phyloP scores from a whole-genome alignment of 2,888 invertebrate species.

The Tenthredo amoena region DNA sequence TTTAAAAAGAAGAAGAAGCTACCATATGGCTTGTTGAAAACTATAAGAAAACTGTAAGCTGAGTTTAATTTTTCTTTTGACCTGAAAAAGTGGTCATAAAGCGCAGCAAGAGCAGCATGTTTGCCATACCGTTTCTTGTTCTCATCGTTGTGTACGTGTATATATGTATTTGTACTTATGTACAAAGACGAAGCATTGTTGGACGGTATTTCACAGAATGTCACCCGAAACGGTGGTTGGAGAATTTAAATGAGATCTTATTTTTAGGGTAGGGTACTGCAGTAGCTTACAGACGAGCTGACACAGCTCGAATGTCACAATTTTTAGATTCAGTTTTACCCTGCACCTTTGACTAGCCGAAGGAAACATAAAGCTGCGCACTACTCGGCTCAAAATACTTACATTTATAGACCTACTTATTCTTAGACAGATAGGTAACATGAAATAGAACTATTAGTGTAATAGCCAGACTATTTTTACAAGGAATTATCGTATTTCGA shows the following conservation, averaged over 20 bases:
- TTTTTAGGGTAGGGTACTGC: slow-evolving; percentile 29
- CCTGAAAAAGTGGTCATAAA: slow-evolving; percentile 23
- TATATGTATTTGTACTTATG: neutral
- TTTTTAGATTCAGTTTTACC: slow-evolving; percentile 23
- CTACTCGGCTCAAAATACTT: neutral
- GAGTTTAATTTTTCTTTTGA: neutral
- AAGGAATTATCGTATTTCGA: neutral
- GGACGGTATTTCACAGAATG: slow-evolving; percentile 34
- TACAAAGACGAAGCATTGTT: slow-evolving; percentile 30
- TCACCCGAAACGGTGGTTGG: slow-evolving; percentile 37
- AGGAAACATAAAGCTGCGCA: neutral
- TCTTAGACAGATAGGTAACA: neutral
- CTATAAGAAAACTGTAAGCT: neutral
- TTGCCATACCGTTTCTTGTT: slow-evolving; percentile 38
- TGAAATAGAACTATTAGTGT: neutral
- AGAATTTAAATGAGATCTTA: slow-evolving; percentile 52
- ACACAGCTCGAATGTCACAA: slow-evolving; percentile 3
- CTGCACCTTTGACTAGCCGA: neutral
- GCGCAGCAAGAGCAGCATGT: neutral
- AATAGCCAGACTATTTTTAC: neutral
- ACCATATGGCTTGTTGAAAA: neutral
- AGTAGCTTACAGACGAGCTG: neutral
- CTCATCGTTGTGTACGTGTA: neutral
- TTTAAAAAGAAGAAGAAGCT: too few species aligned
- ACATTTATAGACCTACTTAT: neutral